These are phyloP conservation scores for Knipowitschia caucasica DNA, from an alignment of 2,797 vertebrate species.

Conservation along the genomic window DNA sequence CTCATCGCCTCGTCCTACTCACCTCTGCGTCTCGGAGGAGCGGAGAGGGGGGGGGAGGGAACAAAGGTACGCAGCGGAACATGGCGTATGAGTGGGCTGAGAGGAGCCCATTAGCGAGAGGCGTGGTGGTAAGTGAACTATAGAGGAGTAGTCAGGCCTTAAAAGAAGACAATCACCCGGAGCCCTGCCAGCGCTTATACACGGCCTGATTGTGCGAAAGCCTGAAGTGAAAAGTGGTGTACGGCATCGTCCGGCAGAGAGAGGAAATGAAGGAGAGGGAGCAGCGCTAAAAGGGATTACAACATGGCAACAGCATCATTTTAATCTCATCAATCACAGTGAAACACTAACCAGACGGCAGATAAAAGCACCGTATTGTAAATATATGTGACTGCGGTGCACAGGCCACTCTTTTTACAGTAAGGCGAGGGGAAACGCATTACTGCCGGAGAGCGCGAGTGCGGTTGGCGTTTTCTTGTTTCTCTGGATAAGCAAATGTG, in stretches of 20 bases:
- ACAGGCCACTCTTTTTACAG: background rate
- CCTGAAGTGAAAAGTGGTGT: constrained; percentile 14
- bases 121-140: constrained; percentile 35
- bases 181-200: constrained; percentile 6
- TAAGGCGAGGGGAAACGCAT: background rate
- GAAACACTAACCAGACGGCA: constrained; percentile 1
- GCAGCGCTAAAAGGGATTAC: background rate
- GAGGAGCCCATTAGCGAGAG: constrained; percentile 42
- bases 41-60: constrained; percentile 29
- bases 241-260: background rate
- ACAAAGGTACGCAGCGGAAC: constrained; percentile 44
- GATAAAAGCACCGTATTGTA: background rate
- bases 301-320: background rate
- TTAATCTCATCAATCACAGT: background rate
- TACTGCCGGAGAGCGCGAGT: background rate
- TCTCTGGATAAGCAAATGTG: background rate
- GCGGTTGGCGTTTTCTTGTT: background rate
- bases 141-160: constrained; percentile 11
- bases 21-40: constrained; percentile 42
- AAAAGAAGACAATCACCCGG: constrained; percentile 6
- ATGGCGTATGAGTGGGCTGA: constrained; percentile 44
- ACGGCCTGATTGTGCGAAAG: constrained; percentile 12
- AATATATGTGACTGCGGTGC: background rate
- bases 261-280: background rate
- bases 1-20: constrained; percentile 48